These are phyloP conservation scores for Macropodus opercularis DNA, from an alignment of 2,797 vertebrate species.

Conservation along the genomic window DNA sequence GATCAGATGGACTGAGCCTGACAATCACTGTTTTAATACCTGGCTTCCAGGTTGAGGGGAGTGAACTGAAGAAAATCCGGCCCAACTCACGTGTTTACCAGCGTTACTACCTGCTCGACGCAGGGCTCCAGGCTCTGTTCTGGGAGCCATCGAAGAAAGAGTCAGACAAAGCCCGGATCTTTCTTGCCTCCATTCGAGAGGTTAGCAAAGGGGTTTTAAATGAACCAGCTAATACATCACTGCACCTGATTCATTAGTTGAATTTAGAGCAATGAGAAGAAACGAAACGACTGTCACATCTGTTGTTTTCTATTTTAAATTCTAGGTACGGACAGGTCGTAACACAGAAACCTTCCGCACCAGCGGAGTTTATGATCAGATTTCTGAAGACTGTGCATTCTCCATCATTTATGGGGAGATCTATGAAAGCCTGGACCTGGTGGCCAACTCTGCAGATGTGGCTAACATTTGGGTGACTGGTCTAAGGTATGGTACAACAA, in stretches of 20 bases:
- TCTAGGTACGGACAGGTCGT: slow-evolving; percentile 91
- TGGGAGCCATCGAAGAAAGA: slow-evolving; percentile 98
- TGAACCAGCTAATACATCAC: slow-evolving; percentile 1
- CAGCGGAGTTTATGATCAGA: slow-evolving; percentile 94
- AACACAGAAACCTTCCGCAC: slow-evolving; percentile 95
- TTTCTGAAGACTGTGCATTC: slow-evolving; percentile 94
- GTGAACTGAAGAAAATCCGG: slow-evolving; percentile 91
- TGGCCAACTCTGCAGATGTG: slow-evolving; percentile 91
- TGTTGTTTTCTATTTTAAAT: slow-evolving; percentile 37
- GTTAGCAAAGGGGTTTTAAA: slow-evolving; percentile 70
- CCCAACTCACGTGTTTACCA: slow-evolving; percentile 93
- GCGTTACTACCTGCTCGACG: slow-evolving; percentile 91
- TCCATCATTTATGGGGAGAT: slow-evolving; percentile 93
- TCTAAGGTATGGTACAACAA: slow-evolving; percentile 84
- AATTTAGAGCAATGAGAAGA: slow-evolving; percentile 1
- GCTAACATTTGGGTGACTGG: slow-evolving; percentile 97
- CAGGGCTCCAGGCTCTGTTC: slow-evolving; percentile 90
- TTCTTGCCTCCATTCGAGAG: slow-evolving; percentile 89
- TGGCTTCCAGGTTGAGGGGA: slow-evolving; percentile 84
- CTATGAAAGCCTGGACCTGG: slow-evolving; percentile 92
- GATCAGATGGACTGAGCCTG: slow-evolving; percentile 7
- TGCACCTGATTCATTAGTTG: slow-evolving; percentile 13
- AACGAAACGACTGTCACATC: slow-evolving; percentile 7
- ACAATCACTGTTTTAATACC: slow-evolving; percentile 1
- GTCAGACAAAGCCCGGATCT: slow-evolving; percentile 93